Percentiles rank a stretch among this genome's conserved stretches.
Evolutionary conservation across 2,113 vertebrate species (phyloP).

Genomic region (Sinocyclocheilus rhinocerous): DNA sequence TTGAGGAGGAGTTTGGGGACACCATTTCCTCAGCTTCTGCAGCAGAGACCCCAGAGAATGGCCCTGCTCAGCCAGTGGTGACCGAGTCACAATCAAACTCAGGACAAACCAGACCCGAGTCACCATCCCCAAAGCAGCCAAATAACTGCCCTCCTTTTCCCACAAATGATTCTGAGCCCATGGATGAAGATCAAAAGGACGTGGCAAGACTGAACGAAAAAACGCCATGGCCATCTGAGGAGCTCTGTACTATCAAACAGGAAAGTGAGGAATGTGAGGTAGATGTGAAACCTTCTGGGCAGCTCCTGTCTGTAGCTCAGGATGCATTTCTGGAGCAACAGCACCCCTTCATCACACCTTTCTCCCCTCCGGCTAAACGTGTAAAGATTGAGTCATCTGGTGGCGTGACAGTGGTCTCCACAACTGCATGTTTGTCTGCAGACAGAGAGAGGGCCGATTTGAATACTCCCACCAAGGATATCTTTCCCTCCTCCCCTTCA

Average conservation of each 20-base stretch:
- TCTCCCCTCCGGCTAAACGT: constrained; percentile 81
- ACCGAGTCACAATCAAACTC: constrained; percentile 62
- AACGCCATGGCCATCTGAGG: constrained; percentile 41
- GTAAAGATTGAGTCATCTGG: constrained; percentile 94
- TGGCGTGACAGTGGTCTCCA: constrained; percentile 92
- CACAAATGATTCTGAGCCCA: constrained; percentile 55
- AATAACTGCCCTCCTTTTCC: constrained; percentile 52
- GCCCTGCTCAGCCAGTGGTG: constrained; percentile 46
- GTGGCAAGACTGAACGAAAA: constrained; percentile 56
- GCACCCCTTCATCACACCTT: constrained; percentile 70
- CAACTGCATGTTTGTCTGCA: constrained; percentile 84
- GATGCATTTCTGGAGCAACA: constrained; percentile 63
- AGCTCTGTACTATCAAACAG: constrained; percentile 49
- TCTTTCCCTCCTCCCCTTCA: constrained; percentile 85
- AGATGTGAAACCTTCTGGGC: constrained; percentile 35
- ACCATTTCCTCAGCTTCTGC: constrained; percentile 52
- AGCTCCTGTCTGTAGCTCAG: constrained; percentile 41
- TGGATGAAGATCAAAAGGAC: constrained; percentile 59
- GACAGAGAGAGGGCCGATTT: constrained; percentile 66
- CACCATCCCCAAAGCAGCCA: constrained; percentile 58
- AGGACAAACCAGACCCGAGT: constrained; percentile 63
- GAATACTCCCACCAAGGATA: constrained; percentile 87
- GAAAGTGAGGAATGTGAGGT: constrained; percentile 50
- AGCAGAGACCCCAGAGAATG: constrained; percentile 49
- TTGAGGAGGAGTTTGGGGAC: constrained; percentile 95